Evolutionary conservation across 2,888 invertebrate species (phyloP), one percentile per base, ranked within the genome.

Genomic region (Epinotia ramella): DNA sequence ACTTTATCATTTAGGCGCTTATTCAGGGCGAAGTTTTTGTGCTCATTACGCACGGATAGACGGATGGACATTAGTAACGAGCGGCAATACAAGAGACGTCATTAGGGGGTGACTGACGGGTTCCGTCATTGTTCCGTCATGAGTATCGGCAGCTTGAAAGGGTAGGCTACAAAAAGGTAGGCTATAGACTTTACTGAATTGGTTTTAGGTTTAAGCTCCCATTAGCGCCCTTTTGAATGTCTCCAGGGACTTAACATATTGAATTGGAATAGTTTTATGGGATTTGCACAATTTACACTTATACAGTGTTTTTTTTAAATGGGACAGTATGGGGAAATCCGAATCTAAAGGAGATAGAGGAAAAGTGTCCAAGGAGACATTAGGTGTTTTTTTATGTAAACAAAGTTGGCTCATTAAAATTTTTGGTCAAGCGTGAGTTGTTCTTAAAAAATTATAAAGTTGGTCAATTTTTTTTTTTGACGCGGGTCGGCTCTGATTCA

Each of bases 1-100:
- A 59, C 70, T 75, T 70, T 69, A 62, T 59, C 65, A 75, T 75
- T 69, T 74, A 74, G 57, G 73, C 72, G 73, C 65, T 33, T 60
- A 60, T 65, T 75, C 49, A 70, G 44, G 64, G 46, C 68, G 40
- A 72, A 64, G 69, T 69, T 66, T 74, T 68, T 73, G 56, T 70
- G 63, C 64, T 68, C 67, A 63, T 73, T 70, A 73, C 67, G 40
- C 62, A 73, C 67, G 62, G 73, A 60, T 67, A 65, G 59, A 68
- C 74, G 18, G 69, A 68, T 63, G 49, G 56, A 56, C 63, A 64
- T 65, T 75, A 75, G 63, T 46, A 40, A 57, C 53, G 40, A 20
- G 60, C 12, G 49, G 46, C 59, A 56, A 44, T 18, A 70, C 74
- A 74, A 67, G 67, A 67, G 74, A 73, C 62, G 66, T 73, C 67